Conservation (phyloP, 2,797 vertebrate genomes). For the Phoeniculus purpureus region DNA sequence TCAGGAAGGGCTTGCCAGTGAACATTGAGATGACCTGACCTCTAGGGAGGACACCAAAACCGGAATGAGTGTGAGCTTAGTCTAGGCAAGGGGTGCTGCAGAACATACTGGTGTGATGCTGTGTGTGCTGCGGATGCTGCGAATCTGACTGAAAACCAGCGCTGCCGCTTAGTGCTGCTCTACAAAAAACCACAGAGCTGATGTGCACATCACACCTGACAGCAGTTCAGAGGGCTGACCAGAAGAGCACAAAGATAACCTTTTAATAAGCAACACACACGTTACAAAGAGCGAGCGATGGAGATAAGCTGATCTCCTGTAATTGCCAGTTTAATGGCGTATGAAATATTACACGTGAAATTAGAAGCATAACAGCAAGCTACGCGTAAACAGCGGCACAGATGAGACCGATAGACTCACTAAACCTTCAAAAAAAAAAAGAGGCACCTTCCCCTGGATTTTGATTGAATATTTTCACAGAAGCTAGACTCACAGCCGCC, state of each 20-base stretch:
- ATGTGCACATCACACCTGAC: not conserved
- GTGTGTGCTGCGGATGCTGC: too few species aligned
- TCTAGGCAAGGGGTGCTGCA: not conserved
- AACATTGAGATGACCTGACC: not conserved
- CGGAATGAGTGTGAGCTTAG: not conserved
- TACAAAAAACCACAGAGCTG: not conserved
- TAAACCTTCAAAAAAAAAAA: not conserved
- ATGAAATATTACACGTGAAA: not conserved
- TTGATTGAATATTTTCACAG: not conserved
- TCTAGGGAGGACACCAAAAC: not conserved
- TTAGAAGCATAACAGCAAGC: not conserved
- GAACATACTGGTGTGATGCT: not conserved
- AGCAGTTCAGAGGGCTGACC: not conserved
- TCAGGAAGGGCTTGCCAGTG: not conserved
- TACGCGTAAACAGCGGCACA: not conserved
- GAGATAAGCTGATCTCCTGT: not conserved
- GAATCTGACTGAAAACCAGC: not conserved
- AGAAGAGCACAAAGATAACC: not conserved
- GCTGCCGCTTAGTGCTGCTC: not conserved
- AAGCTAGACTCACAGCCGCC: not conserved
- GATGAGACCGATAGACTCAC: not conserved
- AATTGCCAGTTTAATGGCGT: not conserved
- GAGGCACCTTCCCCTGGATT: rapidly evolving
- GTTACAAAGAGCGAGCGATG: not conserved
- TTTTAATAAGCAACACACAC: not conserved